These are phyloP conservation scores for Allobates femoralis DNA, from an alignment of 2,797 vertebrate species.

Conservation along the genomic window DNA sequence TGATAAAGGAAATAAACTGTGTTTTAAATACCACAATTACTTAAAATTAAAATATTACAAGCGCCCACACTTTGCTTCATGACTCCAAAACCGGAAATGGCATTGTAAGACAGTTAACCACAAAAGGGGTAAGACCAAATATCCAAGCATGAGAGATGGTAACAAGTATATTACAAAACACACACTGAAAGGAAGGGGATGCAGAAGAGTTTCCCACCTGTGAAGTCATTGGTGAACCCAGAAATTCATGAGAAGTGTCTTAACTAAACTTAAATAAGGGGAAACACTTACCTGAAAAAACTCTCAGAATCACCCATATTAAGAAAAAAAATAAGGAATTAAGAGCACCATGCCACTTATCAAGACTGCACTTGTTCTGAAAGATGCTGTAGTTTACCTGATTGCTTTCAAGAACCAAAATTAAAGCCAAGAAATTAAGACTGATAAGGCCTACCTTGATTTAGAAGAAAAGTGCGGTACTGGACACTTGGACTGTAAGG, in stretches of 20 bases:
- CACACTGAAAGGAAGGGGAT: conserved; percentile 66
- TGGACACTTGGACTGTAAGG: conserved; percentile 96
- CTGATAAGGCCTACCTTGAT: conserved; percentile 92
- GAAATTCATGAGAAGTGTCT: conserved; percentile 73
- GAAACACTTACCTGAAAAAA: conserved; percentile 78
- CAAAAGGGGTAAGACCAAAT: neutral
- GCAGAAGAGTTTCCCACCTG: conserved; percentile 78
- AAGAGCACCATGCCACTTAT: conserved; percentile 67
- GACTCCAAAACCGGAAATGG: conserved; percentile 53
- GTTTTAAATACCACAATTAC: neutral
- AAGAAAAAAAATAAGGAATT: conserved; percentile 9
- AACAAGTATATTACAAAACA: conserved; percentile 59
- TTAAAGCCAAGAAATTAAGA: conserved; percentile 78
- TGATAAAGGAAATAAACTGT: neutral
- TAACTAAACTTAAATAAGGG: conserved; percentile 76
- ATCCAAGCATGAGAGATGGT: conserved; percentile 46
- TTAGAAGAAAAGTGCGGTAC: conserved; percentile 94
- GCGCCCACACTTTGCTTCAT: conserved; percentile 66
- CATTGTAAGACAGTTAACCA: neutral
- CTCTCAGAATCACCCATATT: conserved; percentile 54
- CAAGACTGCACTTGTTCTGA: conserved; percentile 70
- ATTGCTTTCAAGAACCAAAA: conserved; percentile 73
- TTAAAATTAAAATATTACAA: neutral
- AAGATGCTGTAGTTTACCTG: conserved; percentile 69
- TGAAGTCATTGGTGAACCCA: conserved; percentile 70